Evolutionary conservation across 2,888 invertebrate genomes (phyloP).

Genomic region (Lumbricus terrestris): DNA sequence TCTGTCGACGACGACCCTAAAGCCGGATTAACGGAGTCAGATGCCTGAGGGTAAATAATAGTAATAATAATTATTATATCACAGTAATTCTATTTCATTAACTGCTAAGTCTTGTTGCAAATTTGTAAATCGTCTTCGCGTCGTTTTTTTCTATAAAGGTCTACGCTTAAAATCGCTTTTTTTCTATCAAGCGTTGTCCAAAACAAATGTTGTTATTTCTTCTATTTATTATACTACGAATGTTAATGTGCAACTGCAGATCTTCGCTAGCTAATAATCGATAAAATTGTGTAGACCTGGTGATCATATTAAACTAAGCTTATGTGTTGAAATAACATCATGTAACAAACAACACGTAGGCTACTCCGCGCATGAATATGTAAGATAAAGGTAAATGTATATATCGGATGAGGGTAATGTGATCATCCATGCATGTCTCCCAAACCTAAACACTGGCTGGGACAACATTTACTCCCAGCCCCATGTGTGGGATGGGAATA

Average conservation of each 20-base stretch:
- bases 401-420: background rate
- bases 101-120: too few relatives aligned
- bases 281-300: background rate
- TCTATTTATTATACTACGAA: background rate
- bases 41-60: constrained; percentile 11
- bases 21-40: background rate
- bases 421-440: background rate
- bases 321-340: too few relatives aligned
- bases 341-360: too few relatives aligned
- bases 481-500: background rate
- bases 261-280: background rate
- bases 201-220: too few relatives aligned
- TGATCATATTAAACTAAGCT: background rate
- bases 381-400: background rate
- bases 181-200: background rate
- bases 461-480: background rate
- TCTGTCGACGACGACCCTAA: background rate
- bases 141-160: background rate
- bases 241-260: background rate
- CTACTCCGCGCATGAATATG: background rate
- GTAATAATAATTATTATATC: too few relatives aligned
- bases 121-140: background rate
- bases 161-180: too few relatives aligned
- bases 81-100: background rate
- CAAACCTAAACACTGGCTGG: background rate